Percentiles rank a stretch among this genome's conserved stretches.
These are phyloP conservation scores for Leptobrachium leishanense DNA, from an alignment of 2,113 vertebrate species.

Conservation along the genomic window DNA sequence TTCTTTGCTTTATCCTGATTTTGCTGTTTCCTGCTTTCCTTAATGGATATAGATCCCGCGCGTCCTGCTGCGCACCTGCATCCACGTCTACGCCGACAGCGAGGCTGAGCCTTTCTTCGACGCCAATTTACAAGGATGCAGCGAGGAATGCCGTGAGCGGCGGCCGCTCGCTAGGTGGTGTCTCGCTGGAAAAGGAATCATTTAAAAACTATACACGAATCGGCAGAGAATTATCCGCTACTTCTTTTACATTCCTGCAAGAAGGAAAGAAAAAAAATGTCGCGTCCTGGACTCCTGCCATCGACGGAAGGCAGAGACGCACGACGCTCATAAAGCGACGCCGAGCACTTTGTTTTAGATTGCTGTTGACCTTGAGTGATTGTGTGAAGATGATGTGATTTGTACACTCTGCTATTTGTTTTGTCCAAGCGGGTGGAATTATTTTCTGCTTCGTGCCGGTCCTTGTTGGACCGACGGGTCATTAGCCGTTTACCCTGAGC, in stretches of 20 bases:
- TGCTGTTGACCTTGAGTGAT: conserved; percentile 1
- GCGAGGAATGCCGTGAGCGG: neutral
- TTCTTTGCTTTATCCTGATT: too few species aligned
- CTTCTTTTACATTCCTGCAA: neutral
- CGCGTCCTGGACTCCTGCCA: conserved; percentile 6
- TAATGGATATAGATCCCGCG: neutral
- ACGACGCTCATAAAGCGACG: neutral
- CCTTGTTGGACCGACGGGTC: too few species aligned
- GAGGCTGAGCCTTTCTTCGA: neutral
- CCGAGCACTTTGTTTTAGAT: conserved; percentile 6
- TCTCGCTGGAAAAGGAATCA: conserved; percentile 11
- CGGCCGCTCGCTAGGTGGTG: conserved; percentile 1
- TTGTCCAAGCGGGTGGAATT: neutral
- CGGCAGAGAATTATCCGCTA: neutral
- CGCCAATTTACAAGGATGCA: conserved; percentile 23
- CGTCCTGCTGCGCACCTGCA: neutral
- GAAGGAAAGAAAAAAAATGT: neutral
- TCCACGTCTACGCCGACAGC: neutral
- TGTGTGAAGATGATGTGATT: neutral
- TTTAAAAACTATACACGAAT: neutral
- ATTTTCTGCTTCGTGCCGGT: neutral
- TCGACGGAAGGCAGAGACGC: neutral
- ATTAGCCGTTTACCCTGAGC: too few species aligned
- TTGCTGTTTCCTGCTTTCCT: too few species aligned
- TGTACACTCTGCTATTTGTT: neutral